Conservation (phyloP, 2,113 vertebrate genomes). For the Urocolius indicus region DNA sequence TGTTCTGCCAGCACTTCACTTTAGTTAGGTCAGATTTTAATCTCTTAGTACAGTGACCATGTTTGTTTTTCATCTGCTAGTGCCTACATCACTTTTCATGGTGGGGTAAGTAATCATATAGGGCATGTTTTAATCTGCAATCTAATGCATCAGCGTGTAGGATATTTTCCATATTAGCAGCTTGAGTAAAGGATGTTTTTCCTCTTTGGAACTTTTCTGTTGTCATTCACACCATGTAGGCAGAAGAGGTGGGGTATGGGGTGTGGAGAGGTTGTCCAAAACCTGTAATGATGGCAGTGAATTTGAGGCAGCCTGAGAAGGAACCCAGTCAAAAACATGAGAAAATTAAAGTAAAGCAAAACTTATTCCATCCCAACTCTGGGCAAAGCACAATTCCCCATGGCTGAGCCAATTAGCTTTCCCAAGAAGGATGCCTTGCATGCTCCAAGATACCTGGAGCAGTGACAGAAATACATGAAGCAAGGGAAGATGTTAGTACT, state of each 20-base stretch:
- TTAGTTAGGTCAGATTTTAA: conserved; percentile 39
- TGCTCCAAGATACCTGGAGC: neutral
- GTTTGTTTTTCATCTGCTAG: neutral
- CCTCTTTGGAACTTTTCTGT: neutral
- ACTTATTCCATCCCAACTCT: neutral
- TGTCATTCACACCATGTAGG: neutral
- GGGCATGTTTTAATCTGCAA: conserved; percentile 18
- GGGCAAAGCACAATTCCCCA: neutral
- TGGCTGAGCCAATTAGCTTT: neutral
- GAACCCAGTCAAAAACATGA: neutral
- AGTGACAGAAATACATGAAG: neutral
- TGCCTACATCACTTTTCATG: neutral
- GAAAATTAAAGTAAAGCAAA: neutral
- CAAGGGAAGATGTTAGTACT: neutral
- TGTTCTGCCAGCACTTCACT: neutral
- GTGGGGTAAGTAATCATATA: neutral
- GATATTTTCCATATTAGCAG: conserved; percentile 5
- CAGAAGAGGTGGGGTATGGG: neutral
- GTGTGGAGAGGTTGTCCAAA: neutral
- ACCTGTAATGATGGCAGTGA: neutral
- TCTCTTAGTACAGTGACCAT: neutral
- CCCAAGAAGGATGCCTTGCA: neutral
- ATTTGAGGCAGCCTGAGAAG: neutral
- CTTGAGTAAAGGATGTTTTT: neutral
- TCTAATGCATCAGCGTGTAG: neutral